Evolutionary conservation across 2,113 vertebrate genomes (phyloP), one percentile per base, ranked within the genome.

Genomic region (Cygnus buccinator): DNA sequence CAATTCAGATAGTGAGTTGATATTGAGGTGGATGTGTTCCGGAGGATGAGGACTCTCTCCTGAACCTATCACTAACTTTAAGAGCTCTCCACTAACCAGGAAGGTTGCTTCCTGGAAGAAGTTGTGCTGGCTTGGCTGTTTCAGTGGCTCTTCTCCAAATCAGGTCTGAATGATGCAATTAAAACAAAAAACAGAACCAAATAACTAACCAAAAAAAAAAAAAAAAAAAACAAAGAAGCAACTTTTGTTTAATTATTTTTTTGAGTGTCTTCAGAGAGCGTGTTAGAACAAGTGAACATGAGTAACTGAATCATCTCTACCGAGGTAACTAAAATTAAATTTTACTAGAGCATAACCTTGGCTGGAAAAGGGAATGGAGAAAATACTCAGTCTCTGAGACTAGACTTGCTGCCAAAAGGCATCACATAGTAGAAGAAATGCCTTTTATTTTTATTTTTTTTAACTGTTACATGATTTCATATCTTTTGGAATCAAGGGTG

Each of bases 401-500:
- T 29, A 67, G 18, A 25, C 20, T 78, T 55, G 13, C 2, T 52
- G 14, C 52, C 3, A 17, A 50, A 84, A 89, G 5, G 3, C 10
- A 79, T 43, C 26, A n/a, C 3, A 23, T 1, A n/a, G 22, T 57
- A 46, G 19, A 17, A 71, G 73, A 33, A 63, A 43, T 33, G 8
- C 1, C 9, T 23, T 44, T 28, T 57, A 5, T 15, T 52, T n/a
- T 43, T 23, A 35, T 8, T 22, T 58, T 46, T 31, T 35, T 78
- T 19, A 46, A 35, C 2, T 57, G 5, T 90, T 66, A 28, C 11
- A 81, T 50, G 22, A 70, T 94, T 84, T 50, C 18, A 19, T 68
- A 39, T 14, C 37, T 91, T 94, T 59, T 89, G 93, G 77, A 80
- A 59, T 29, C 57, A 41, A 79, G 21, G 29, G 79, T 63, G 57